These are phyloP conservation scores for Drosophila prosaltans DNA, from an alignment of 1,140 invertebrate genomes.

Conservation along the genomic window DNA sequence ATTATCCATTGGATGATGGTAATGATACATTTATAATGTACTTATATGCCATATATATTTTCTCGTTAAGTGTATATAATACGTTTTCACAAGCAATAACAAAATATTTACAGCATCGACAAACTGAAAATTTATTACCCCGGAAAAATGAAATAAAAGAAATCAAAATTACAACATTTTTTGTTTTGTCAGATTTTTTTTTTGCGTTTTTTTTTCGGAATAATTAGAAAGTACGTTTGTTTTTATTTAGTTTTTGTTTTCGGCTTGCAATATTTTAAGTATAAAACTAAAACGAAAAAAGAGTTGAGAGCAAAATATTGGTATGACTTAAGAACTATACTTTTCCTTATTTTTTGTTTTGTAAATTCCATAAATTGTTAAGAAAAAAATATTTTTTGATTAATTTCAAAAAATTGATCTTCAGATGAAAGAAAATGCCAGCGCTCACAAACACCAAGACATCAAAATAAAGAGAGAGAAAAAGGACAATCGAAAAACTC, in stretches of 20 bases:
- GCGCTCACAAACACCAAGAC: constrained; percentile 40
- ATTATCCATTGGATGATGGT: constrained; percentile 32
- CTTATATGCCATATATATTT: constrained; percentile 25
- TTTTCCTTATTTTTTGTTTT: constrained; percentile 39
- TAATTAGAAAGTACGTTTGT: constrained; percentile 60
- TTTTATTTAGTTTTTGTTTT: constrained; percentile 56
- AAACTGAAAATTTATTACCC: constrained; percentile 11
- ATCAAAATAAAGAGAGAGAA: constrained; percentile 48
- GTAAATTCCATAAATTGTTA: constrained; percentile 22
- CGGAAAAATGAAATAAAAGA: neutral
- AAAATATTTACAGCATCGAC: constrained; percentile 65
- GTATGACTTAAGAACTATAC: constrained; percentile 60
- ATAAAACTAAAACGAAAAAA: constrained; percentile 64
- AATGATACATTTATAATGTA: constrained; percentile 21
- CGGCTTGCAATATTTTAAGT: constrained; percentile 72
- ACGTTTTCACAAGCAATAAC: constrained; percentile 46
- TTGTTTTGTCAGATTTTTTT: neutral
- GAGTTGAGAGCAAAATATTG: constrained; percentile 64
- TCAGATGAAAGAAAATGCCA: constrained; percentile 19
- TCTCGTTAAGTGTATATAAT: constrained; percentile 3
- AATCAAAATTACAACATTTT: constrained; percentile 12
- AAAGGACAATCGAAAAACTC: constrained; percentile 4
- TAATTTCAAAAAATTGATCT: constrained; percentile 26
- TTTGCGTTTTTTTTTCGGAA: constrained; percentile 41
- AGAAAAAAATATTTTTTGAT: constrained; percentile 24